Percentiles rank a stretch among this genome's conserved stretches.
These are phyloP conservation scores for Coccyzus lansbergi DNA, from an alignment of 2,797 vertebrate genomes.

Conservation along the genomic window DNA sequence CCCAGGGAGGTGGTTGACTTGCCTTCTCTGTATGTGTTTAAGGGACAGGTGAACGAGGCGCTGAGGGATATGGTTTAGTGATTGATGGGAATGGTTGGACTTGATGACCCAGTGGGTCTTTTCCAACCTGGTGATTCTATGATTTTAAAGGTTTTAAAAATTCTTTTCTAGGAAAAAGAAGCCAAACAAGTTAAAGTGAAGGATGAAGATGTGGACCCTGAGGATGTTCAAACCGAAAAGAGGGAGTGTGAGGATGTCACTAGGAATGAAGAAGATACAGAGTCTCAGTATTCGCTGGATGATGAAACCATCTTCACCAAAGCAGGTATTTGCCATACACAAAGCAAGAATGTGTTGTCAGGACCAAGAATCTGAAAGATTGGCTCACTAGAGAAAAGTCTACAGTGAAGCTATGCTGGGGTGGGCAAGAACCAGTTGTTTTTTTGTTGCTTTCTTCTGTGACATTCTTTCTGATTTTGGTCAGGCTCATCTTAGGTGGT, in stretches of 20 bases:
- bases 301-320: slow-evolving; percentile 90
- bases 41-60: too few species aligned
- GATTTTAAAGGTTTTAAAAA: neutral
- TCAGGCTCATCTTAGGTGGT: neutral
- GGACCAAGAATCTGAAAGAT: neutral
- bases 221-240: slow-evolving; percentile 1
- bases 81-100: too few species aligned
- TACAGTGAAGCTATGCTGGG: neutral
- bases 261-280: slow-evolving; percentile 68
- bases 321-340: slow-evolving; percentile 79
- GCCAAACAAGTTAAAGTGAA: slow-evolving; percentile 44
- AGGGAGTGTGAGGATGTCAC: slow-evolving; percentile 29
- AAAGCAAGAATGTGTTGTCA: neutral
- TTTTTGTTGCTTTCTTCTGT: neutral
- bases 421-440: neutral
- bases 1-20: too few species aligned
- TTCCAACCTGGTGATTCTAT: too few species aligned
- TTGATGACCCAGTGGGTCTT: too few species aligned
- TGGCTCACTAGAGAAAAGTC: neutral
- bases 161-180: slow-evolving; percentile 80
- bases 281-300: slow-evolving; percentile 83
- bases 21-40: too few species aligned
- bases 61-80: too few species aligned
- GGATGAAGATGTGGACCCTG: slow-evolving; percentile 28
- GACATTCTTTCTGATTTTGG: neutral